Evolutionary conservation across 2,797 vertebrate species (phyloP), one percentile per base, ranked within the genome.

Genomic region (Enoplosus armatus): DNA sequence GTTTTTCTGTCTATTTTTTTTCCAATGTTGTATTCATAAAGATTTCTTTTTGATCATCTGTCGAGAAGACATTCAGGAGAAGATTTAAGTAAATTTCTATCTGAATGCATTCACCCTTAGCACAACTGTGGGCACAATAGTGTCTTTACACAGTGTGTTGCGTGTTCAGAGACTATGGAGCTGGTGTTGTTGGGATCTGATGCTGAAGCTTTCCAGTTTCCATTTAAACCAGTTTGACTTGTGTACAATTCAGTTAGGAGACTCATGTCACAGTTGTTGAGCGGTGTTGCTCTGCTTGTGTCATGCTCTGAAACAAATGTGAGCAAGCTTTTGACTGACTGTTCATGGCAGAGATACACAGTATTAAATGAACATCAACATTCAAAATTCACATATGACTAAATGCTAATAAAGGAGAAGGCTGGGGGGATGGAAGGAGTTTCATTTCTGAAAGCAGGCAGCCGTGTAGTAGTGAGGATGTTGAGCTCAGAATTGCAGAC

Each of bases 21-120:
- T 80, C 33, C 2, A 62, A 14, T 26, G 0, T 56, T 61, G 33
- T 68, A 60, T 43, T 82, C 48, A 70, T 72, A 33, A 79, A 83
- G 50, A 69, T 73, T 76, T 75, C 26, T 63, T 58, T 85, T 68
- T 83, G 51, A 80, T 86, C 67, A 63, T 68, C 45, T 64, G 55
- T 50, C 29, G 11, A 64, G 45, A 69, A 51, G 15, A 53, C 54
- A 56, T 43, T n/a, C 12, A 27, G 33, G 60, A 10, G 22, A 47
- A 64, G 26, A 54, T 43, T 9, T 20, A 16, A n/a, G n/a, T n/a
- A n/a, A n/a, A 53, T 41, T 61, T 53, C 10, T 27, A 9, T 72
- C 16, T 67, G 22, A 55, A 45, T 68, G 31, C 12, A 35, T 54
- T 58, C 16, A 58, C 45, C n/a, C 53, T 39, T n/a, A 56, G 43